Percentiles rank a stretch among this genome's conserved stretches.
These are phyloP conservation scores for Oxytorus armatus DNA, from an alignment of 2,888 invertebrate species.

Conservation along the genomic window DNA sequence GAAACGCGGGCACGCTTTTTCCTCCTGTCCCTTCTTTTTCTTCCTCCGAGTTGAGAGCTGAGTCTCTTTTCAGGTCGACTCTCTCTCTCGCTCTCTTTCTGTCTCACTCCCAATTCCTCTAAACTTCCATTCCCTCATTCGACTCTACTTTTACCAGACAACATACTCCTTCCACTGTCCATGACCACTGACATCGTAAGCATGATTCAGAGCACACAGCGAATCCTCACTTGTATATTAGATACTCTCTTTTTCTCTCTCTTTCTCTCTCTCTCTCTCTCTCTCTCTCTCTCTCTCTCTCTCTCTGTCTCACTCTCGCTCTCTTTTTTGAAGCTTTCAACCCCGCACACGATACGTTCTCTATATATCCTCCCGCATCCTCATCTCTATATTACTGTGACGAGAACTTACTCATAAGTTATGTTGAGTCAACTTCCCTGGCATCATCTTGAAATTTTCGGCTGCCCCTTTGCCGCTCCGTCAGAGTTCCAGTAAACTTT, in stretches of 20 bases:
- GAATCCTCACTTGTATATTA: constrained; percentile 52
- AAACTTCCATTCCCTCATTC: constrained; percentile 51
- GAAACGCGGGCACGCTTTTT: constrained; percentile 58
- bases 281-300: constrained; percentile 17
- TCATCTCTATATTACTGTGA: constrained; percentile 49
- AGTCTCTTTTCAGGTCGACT: constrained; percentile 71
- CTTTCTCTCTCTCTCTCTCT: constrained; percentile 22
- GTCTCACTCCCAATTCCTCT: constrained; percentile 36
- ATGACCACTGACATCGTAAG: constrained; percentile 48
- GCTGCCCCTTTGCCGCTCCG: constrained; percentile 8
- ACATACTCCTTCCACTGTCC: constrained; percentile 44
- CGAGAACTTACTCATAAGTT: constrained; percentile 81
- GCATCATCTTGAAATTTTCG: constrained; percentile 76
- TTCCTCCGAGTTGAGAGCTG: constrained; percentile 69
- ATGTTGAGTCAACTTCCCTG: constrained; percentile 82
- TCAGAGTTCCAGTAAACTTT: constrained; percentile 75
- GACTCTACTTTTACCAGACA: constrained; percentile 48
- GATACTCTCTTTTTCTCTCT: constrained; percentile 29
- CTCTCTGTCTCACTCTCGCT: constrained; percentile 13
- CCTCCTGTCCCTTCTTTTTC: constrained; percentile 50
- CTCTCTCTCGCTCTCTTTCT: constrained; percentile 63
- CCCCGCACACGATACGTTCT: constrained; percentile 42
- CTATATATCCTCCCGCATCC: constrained; percentile 47
- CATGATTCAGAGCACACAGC: constrained; percentile 55
- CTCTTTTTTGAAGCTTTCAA: constrained; percentile 6